Evolutionary conservation across 2,113 vertebrate genomes (phyloP).

Genomic region (Gobius niger): DNA sequence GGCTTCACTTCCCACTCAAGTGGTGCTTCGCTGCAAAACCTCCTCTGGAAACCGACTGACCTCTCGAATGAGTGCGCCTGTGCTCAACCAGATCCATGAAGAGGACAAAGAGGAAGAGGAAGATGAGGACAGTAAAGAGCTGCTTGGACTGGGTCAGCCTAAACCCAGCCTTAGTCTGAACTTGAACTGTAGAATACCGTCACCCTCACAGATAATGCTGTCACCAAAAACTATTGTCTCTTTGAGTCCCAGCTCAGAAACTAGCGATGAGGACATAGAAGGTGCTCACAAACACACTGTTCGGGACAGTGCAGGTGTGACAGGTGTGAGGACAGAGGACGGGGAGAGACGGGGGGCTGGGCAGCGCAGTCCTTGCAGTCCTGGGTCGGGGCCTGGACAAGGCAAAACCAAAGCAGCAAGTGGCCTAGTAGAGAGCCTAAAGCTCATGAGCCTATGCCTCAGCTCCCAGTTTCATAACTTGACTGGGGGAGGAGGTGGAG

Average conservation of each 20-base stretch:
- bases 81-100: conserved; percentile 97
- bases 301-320: conserved; percentile 72
- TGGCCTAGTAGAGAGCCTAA: conserved; percentile 90
- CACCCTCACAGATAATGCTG: conserved; percentile 30
- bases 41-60: conserved; percentile 89
- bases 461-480: conserved; percentile 88
- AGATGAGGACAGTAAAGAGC: conserved; percentile 42
- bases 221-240: conserved; percentile 38
- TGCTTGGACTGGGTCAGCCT: conserved; percentile 68
- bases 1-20: conserved; percentile 82
- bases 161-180: conserved; percentile 89
- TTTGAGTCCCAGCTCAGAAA: conserved; percentile 87
- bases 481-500: conserved; percentile 47
- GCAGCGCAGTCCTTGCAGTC: conserved; percentile 68
- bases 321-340: conserved; percentile 18
- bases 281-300: conserved; percentile 79
- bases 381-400: conserved; percentile 74
- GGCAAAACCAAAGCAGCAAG: conserved; percentile 63
- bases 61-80: conserved; percentile 90
- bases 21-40: conserved; percentile 87
- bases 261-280: conserved; percentile 89
- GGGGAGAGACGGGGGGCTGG: conserved; percentile 32
- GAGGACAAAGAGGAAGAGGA: conserved; percentile 88
- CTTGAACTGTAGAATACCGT: conserved; percentile 80
- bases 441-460: conserved; percentile 92